Evolutionary conservation across 2,113 vertebrate genomes (phyloP).

Genomic region (Podarcis raffonei): DNA sequence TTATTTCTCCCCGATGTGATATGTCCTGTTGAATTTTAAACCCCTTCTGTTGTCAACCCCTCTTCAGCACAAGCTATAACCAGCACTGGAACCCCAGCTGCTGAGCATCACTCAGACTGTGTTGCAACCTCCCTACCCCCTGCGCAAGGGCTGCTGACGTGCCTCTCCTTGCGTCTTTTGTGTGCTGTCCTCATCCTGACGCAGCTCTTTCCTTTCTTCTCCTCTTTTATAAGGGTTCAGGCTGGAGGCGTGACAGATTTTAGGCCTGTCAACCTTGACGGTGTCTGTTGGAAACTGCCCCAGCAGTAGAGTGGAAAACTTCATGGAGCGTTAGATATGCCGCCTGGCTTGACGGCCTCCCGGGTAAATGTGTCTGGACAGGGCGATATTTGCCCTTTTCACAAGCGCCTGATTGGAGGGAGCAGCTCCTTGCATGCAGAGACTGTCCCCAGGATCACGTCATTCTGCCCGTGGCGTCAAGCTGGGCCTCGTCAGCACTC

Average conservation of each 20-base stretch:
- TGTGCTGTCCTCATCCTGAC: conserved; percentile 52
- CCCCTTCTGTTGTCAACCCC: too few relatives aligned
- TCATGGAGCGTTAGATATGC: background rate
- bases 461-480: background rate
- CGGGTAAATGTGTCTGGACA: background rate
- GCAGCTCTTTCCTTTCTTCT: conserved; percentile 33
- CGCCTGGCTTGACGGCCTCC: background rate
- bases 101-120: conserved; percentile 51
- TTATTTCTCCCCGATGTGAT: background rate
- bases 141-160: conserved; percentile 50
- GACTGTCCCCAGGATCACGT: background rate
- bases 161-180: conserved; percentile 52
- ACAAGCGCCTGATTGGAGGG: background rate
- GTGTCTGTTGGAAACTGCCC: conserved; percentile 21
- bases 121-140: conserved; percentile 43
- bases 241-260: conserved; percentile 12
- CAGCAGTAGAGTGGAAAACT: conserved; percentile 14
- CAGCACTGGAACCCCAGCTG: conserved; percentile 44
- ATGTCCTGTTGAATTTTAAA: conserved; percentile 55
- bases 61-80: too few relatives aligned
- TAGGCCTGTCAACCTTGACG: conserved; percentile 16
- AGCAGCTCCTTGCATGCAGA: background rate
- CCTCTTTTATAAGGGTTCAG: conserved; percentile 15
- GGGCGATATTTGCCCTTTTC: background rate
- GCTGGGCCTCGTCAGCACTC: background rate